Percentiles rank a stretch among this genome's conserved stretches.
Evolutionary conservation across 2,113 vertebrate species (phyloP).

Genomic region (Gila orcuttii): DNA sequence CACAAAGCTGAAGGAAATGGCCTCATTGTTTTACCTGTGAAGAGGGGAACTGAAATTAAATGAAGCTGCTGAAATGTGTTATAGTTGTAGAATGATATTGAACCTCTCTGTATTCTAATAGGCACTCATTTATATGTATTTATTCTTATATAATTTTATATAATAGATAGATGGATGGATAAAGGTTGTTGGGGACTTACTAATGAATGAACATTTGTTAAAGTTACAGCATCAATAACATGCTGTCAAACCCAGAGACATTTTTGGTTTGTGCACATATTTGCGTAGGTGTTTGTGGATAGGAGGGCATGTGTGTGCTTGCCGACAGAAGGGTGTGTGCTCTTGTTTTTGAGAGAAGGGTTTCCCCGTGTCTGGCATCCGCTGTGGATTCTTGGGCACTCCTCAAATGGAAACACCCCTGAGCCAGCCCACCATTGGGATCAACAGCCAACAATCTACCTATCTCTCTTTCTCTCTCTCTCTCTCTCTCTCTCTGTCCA

Average conservation of each 20-base stretch:
- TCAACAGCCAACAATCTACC: constrained; percentile 32
- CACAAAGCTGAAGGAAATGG: constrained; percentile 63
- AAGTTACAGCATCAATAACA: constrained; percentile 19
- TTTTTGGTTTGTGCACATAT: constrained; percentile 35
- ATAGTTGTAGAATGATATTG: constrained; percentile 17
- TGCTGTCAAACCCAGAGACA: neutral
- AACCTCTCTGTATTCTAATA: neutral
- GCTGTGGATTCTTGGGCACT: constrained; percentile 81
- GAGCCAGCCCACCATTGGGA: constrained; percentile 68
- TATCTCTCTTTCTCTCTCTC: constrained; percentile 41
- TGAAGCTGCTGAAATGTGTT: constrained; percentile 14
- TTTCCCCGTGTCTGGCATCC: constrained; percentile 83
- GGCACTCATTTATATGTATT: neutral
- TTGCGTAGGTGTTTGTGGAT: constrained; percentile 27
- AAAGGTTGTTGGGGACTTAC: neutral
- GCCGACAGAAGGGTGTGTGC: constrained; percentile 64
- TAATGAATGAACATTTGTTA: constrained; percentile 26
- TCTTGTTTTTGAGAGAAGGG: constrained; percentile 85
- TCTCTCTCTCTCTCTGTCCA: constrained; percentile 53
- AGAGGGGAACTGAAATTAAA: constrained; percentile 55
- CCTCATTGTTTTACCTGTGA: constrained; percentile 69
- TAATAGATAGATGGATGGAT: neutral
- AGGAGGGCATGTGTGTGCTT: constrained; percentile 54
- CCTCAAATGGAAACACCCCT: constrained; percentile 78
- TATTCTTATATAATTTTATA: too few species aligned